Evolutionary conservation across 2,797 vertebrate genomes (phyloP).

Genomic region (Basileuterus tristriatus): DNA sequence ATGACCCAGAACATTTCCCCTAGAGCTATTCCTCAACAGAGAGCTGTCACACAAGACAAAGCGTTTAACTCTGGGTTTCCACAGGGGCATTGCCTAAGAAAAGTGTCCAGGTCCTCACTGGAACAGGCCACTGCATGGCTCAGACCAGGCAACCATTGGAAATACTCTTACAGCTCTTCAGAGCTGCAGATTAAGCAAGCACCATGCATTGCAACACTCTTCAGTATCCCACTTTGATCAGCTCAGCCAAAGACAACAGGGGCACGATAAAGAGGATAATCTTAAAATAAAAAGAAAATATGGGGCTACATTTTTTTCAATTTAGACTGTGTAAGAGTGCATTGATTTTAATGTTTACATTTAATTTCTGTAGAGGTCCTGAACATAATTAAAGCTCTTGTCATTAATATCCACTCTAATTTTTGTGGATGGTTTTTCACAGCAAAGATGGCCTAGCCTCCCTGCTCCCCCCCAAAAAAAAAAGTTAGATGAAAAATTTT

Average conservation of each 20-base stretch:
- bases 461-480: rapidly evolving
- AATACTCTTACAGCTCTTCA: neutral
- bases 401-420: neutral
- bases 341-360: neutral
- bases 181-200: neutral
- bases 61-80: neutral
- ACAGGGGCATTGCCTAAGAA: neutral
- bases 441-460: neutral
- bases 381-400: neutral
- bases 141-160: neutral
- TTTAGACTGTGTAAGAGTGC: neutral
- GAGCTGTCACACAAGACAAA: neutral
- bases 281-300: neutral
- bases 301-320: neutral
- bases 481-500: neutral
- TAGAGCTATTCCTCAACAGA: neutral
- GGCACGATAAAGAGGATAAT: neutral
- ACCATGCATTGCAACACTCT: neutral
- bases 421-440: neutral
- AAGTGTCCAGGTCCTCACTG: neutral
- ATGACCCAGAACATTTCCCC: neutral
- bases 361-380: neutral
- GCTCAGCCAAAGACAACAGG: neutral
- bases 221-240: neutral
- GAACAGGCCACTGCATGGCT: neutral